phyloP scores from a whole-genome alignment of 2,888 invertebrate species.

The Sycophila texana region DNA sequence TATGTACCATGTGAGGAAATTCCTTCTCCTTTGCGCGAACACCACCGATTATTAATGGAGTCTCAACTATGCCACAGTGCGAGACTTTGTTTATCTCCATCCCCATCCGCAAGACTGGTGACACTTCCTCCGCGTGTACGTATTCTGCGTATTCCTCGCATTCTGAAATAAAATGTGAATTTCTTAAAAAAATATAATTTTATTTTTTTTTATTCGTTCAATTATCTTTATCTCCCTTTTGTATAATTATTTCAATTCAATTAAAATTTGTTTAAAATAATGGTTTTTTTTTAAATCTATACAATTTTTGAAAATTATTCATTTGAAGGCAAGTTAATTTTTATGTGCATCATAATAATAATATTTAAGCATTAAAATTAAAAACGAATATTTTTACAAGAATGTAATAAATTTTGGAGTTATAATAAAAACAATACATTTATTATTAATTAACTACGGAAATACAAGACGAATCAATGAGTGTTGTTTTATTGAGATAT shows the following conservation, averaged over 20 bases:
- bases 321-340: too few relatives aligned
- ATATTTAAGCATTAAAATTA: too few relatives aligned
- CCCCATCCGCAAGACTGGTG: constrained; percentile 69
- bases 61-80: constrained; percentile 73
- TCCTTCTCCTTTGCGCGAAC: constrained; percentile 71
- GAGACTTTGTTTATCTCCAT: constrained; percentile 64
- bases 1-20: constrained; percentile 80
- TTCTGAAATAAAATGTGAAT: constrained; percentile 65
- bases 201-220: background rate
- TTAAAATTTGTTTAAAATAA: too few relatives aligned
- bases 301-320: too few relatives aligned
- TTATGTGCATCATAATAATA: background rate
- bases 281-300: background rate
- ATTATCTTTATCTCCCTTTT: background rate
- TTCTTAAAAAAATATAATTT: background rate
- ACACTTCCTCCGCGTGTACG: constrained; percentile 69
- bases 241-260: background rate
- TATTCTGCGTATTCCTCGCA: constrained; percentile 75
- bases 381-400: too few relatives aligned
- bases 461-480: background rate
- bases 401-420: too few relatives aligned
- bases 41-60: constrained; percentile 76
- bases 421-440: too few relatives aligned
- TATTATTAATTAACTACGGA: too few relatives aligned
- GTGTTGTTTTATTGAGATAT: constrained; percentile 16